phyloP scores from a whole-genome alignment of 2,113 vertebrate genomes.

The Perca flavescens region DNA sequence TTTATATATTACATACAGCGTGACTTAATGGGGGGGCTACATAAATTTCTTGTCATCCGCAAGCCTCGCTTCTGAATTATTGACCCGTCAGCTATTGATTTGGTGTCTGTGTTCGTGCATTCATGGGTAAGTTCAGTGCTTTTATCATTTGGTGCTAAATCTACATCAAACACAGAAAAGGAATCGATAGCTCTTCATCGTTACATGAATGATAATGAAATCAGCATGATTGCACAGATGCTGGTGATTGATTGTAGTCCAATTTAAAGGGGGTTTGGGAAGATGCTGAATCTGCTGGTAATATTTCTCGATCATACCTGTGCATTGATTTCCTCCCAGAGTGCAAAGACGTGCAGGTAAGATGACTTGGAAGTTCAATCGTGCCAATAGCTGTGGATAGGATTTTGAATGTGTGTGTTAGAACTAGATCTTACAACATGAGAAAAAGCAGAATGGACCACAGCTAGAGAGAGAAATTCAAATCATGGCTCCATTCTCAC shows the following conservation, averaged over 20 bases:
- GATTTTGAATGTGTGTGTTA: conserved; percentile 1
- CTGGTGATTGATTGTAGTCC: conserved; percentile 50
- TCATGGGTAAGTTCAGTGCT: conserved; percentile 73
- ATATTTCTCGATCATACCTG: conserved; percentile 23
- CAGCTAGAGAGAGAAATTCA: background rate
- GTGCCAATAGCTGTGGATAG: background rate
- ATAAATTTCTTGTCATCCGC: conserved; percentile 72
- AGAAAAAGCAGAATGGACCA: background rate
- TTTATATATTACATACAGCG: conserved; percentile 40
- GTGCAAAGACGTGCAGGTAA: background rate
- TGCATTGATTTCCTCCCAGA: background rate
- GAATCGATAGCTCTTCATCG: conserved; percentile 65
- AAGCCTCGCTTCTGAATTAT: conserved; percentile 70
- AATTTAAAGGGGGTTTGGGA: conserved; percentile 5
- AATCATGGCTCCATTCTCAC: background rate
- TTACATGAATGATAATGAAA: conserved; percentile 75
- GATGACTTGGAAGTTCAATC: background rate
- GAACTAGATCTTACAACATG: background rate
- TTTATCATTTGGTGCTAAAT: conserved; percentile 77
- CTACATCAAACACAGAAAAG: conserved; percentile 69
- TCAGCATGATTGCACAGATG: conserved; percentile 66
- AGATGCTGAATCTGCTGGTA: conserved; percentile 39
- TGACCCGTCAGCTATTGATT: conserved; percentile 79
- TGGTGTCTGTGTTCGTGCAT: conserved; percentile 76
- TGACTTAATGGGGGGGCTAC: conserved; percentile 56